phyloP scores from a whole-genome alignment of 2,797 vertebrate genomes.

The Remorina albescens region DNA sequence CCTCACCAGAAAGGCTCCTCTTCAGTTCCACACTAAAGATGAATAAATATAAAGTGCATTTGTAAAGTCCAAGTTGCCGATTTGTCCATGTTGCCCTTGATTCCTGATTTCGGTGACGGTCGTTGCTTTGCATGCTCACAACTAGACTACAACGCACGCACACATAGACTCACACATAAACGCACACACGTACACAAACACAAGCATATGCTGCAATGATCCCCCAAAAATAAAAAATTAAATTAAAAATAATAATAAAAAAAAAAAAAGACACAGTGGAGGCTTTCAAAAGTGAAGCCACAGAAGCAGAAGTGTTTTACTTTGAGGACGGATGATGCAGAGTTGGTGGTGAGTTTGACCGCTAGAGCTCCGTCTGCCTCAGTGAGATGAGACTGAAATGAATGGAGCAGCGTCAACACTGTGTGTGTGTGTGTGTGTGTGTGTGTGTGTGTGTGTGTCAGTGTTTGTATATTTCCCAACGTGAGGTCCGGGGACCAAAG shows the following conservation, averaged over 20 bases:
- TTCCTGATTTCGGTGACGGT: constrained; percentile 63
- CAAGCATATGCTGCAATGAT: no score
- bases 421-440: constrained; percentile 19
- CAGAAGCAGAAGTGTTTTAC: constrained; percentile 41
- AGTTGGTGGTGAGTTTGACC: constrained; percentile 54
- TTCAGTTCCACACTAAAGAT: constrained; percentile 81
- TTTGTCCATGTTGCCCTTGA: constrained; percentile 72
- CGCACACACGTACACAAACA: not conserved
- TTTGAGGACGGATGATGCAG: constrained; percentile 51
- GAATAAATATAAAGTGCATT: constrained; percentile 89
- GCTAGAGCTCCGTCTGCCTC: constrained; percentile 71
- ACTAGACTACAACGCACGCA: constrained; percentile 36
- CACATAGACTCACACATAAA: not conserved
- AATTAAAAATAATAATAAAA: constrained; percentile 2
- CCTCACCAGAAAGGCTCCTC: constrained; percentile 80
- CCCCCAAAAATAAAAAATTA: no score
- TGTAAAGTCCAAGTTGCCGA: constrained; percentile 68
- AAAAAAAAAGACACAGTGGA: not conserved
- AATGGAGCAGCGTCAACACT: constrained; percentile 80
- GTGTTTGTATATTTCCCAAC: constrained; percentile 56
- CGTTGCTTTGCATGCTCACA: constrained; percentile 80
- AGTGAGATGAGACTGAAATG: constrained; percentile 69
- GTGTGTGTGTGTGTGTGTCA: constrained; percentile 8
- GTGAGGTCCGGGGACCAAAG: constrained; percentile 54
- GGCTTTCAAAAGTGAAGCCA: constrained; percentile 27